Evolutionary conservation across 2,113 vertebrate species (phyloP).

Genomic region (Brevimyrus niger): DNA sequence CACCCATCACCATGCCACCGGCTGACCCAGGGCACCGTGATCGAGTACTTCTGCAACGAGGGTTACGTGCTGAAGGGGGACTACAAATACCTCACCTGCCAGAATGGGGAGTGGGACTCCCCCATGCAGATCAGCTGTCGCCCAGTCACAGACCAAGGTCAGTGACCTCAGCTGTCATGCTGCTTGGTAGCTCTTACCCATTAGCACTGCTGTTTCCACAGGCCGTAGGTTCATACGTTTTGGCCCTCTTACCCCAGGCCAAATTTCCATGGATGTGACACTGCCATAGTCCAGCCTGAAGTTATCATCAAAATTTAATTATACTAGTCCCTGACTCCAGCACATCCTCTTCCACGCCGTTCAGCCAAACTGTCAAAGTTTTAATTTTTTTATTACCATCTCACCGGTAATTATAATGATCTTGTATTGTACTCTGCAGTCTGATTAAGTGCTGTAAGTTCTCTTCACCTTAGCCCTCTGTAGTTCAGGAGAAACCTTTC

Average conservation of each 20-base stretch:
- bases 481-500: not conserved
- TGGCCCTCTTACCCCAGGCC: not conserved
- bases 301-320: not conserved
- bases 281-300: not conserved
- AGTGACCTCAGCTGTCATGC: conserved; percentile 5
- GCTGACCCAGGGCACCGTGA: conserved; percentile 80
- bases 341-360: not conserved
- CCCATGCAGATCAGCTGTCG: conserved; percentile 91
- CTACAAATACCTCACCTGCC: conserved; percentile 93
- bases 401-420: not conserved
- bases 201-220: not conserved
- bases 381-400: not conserved
- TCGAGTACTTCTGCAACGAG: conserved; percentile 92
- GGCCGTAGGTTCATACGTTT: not conserved
- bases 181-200: not conserved
- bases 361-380: not conserved
- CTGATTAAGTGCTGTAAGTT: not conserved
- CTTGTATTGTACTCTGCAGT: not conserved
- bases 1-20: conserved; percentile 83
- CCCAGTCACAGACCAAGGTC: conserved; percentile 5
- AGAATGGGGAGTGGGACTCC: conserved; percentile 87
- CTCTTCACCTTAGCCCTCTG: not conserved
- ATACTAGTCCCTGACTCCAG: not conserved
- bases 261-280: not conserved
- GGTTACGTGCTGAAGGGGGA: conserved; percentile 90